phyloP scores from a whole-genome alignment of 2,113 vertebrate genomes.

The Saguinus midas region DNA sequence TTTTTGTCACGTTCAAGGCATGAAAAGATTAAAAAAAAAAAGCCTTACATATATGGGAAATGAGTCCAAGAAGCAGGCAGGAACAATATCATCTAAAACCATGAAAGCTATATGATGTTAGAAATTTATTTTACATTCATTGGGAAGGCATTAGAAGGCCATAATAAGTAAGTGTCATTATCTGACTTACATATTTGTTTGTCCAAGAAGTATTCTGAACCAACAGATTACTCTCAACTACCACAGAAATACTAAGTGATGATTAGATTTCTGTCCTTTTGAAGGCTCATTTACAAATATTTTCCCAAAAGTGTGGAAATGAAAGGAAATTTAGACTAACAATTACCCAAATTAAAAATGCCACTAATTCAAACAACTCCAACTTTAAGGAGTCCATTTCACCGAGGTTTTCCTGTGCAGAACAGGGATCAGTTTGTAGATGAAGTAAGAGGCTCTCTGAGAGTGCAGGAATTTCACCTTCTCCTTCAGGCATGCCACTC shows the following conservation, averaged over 20 bases:
- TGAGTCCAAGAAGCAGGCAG: background rate
- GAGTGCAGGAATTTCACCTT: background rate
- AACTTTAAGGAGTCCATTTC: background rate
- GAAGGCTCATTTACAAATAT: background rate
- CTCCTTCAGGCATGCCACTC: fast-evolving
- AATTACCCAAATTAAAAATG: background rate
- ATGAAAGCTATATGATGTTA: background rate
- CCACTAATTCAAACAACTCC: background rate
- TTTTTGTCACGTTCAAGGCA: background rate
- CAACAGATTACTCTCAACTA: background rate
- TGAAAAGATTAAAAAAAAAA: background rate
- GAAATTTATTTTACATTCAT: background rate
- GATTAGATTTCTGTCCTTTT: background rate
- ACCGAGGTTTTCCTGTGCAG: background rate
- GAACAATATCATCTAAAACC: background rate
- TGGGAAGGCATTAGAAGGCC: background rate
- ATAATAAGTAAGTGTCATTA: background rate
- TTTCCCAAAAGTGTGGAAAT: background rate
- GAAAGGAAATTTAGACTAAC: background rate
- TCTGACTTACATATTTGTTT: background rate
- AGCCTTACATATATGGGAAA: background rate
- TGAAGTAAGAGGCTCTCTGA: background rate
- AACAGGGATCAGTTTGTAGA: background rate
- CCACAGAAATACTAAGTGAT: background rate
- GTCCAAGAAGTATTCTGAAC: background rate